Evolutionary conservation across 2,797 vertebrate species (phyloP), one percentile per base, ranked within the genome.

Genomic region (Coilia nasus): DNA sequence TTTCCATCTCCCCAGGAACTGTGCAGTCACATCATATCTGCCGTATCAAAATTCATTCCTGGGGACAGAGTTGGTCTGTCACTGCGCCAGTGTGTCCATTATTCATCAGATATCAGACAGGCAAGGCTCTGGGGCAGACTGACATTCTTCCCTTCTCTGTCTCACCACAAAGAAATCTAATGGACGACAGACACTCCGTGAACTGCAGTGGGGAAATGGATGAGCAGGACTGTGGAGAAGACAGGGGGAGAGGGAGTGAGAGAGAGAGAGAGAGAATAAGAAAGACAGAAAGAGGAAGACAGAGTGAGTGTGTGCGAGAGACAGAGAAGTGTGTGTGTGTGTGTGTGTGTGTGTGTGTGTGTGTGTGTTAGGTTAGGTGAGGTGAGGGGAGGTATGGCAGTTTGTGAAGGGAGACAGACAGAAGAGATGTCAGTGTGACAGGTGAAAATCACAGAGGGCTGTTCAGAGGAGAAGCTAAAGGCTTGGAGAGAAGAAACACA

Each of bases 1-100:
- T 28, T 71, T 1, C 21, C 31, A 9, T 0, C 56, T 54, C 17
- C 35, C 35, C 5, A 9, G 71, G 19, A 78, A 41, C 50, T 54
- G 50, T 54, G 50, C 15, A 41, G 35, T 44, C 15, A 78, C 6
- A 31, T 17, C 2, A 31, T 31, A 21, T 78, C 15, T 78, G 71
- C 35, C 44, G 17, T 35, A 31, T 78, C 28, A 31, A 78, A 21
- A 3, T 78, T 78, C 17, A 78, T 78, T 78, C 15, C 35, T 31
- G 17, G 31, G 71, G 31, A 78, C 71, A 83, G 84, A 85, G 67
- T 87, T 87, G 67, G 85, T 85, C 56, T 46, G 17, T 82, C 41
- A 17, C 23, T 41, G 28, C 6, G 11, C 7, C 25, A 78, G 31
- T 80, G 12, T 56, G 35, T 75, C 47, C 80, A 23, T 60, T 10